These are phyloP conservation scores for Rattus rattus DNA, from an alignment of 2,113 vertebrate genomes.

Conservation along the genomic window DNA sequence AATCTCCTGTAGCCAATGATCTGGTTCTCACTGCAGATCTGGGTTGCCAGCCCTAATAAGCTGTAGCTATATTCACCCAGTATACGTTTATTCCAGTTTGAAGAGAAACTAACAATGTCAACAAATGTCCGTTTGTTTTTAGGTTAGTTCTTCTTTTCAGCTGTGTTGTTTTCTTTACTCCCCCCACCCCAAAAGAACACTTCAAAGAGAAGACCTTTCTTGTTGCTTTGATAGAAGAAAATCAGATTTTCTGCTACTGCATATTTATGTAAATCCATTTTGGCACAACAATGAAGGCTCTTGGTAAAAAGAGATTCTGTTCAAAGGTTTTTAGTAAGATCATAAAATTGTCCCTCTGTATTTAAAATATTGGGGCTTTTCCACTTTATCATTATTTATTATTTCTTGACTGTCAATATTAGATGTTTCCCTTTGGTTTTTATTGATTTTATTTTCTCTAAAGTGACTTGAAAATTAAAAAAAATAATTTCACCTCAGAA, in stretches of 20 bases:
- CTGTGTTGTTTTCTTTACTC: not conserved
- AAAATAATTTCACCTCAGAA: slow-evolving; percentile 50
- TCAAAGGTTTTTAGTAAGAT: slow-evolving; percentile 45
- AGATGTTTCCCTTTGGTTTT: slow-evolving; percentile 47
- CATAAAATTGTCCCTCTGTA: not conserved
- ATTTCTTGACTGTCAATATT: not conserved
- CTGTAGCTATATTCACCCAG: not conserved
- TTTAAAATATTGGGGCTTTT: not conserved
- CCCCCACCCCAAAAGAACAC: not conserved
- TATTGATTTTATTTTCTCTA: slow-evolving; percentile 59
- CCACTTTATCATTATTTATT: slow-evolving; percentile 46
- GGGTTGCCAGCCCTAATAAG: slow-evolving; percentile 43
- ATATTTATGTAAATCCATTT: slow-evolving; percentile 63
- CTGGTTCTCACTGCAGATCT: slow-evolving; percentile 31
- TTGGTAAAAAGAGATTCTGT: slow-evolving; percentile 56
- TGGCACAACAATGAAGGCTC: not conserved
- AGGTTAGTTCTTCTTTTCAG: slow-evolving; percentile 16
- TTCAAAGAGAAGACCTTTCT: slow-evolving; percentile 37
- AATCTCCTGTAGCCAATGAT: slow-evolving; percentile 1
- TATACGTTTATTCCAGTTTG: slow-evolving; percentile 56
- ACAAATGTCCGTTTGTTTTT: slow-evolving; percentile 50
- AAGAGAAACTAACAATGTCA: slow-evolving; percentile 37
- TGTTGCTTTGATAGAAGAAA: slow-evolving; percentile 43
- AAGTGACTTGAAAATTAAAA: slow-evolving; percentile 53
- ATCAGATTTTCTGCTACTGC: not conserved